Conservation (phyloP, 2,888 invertebrate species). For the Meghimatium bilineatum region DNA sequence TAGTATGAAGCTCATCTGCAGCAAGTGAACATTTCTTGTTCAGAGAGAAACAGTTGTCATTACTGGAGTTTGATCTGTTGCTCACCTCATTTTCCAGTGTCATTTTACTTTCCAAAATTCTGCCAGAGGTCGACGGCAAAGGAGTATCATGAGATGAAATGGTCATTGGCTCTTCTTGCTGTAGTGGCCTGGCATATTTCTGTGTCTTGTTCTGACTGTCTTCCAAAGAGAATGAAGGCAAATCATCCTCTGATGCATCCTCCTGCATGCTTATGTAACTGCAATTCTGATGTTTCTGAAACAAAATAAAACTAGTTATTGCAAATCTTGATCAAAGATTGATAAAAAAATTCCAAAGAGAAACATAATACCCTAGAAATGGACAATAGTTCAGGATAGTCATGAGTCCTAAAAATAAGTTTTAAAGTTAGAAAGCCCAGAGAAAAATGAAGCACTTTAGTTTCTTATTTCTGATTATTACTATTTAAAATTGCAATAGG, state of each 20-base stretch:
- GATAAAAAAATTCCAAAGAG: too few relatives aligned
- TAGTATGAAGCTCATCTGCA: neutral
- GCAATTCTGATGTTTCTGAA: constrained; percentile 12
- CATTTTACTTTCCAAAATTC: neutral
- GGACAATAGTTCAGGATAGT: too few relatives aligned
- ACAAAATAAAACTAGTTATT: neutral
- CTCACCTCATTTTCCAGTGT: neutral
- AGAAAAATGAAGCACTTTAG: too few relatives aligned
- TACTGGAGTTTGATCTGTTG: neutral
- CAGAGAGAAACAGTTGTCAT: neutral
- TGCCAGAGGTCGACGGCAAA: constrained; percentile 31
- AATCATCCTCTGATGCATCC: neutral
- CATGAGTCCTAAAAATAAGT: too few relatives aligned
- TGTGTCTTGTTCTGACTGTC: constrained; percentile 62
- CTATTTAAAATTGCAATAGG: too few relatives aligned
- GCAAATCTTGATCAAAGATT: neutral
- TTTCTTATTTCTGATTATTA: too few relatives aligned
- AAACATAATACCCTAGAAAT: too few relatives aligned
- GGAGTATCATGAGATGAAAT: neutral
- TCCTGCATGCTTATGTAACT: neutral
- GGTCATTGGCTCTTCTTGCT: neutral
- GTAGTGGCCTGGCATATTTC: constrained; percentile 57
- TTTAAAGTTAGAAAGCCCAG: too few relatives aligned
- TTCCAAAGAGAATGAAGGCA: constrained; percentile 47
- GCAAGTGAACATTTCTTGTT: neutral